Conservation (phyloP, 2,888 invertebrate genomes). For the Polyploca ridens region DNA sequence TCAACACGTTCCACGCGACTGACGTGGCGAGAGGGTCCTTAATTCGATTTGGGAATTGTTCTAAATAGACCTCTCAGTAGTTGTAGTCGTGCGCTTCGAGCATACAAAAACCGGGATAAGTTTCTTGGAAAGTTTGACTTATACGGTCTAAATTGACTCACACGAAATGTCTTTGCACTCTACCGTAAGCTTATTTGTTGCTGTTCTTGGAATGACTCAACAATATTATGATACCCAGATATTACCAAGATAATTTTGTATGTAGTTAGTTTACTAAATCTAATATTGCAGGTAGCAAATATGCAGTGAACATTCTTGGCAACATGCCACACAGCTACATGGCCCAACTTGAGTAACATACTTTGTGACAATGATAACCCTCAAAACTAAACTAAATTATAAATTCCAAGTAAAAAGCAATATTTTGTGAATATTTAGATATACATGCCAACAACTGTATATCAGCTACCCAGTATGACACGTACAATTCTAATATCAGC, state of each 20-base stretch:
- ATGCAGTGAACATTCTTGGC: conserved; percentile 44
- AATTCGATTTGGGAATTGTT: conserved; percentile 7
- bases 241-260: not conserved
- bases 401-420: conserved; percentile 22
- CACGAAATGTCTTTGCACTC: not conserved
- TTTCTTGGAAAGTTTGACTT: not conserved
- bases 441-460: not conserved
- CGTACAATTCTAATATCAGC: not conserved
- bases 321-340: conserved; percentile 34
- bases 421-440: not conserved
- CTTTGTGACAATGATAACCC: conserved; percentile 26
- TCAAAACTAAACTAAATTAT: conserved; percentile 27
- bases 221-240: not conserved
- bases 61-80: conserved; percentile 8
- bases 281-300: conserved; percentile 11
- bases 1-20: conserved; percentile 2
- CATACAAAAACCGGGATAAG: conserved; percentile 1
- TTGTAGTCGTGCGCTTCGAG: conserved; percentile 1
- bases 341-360: conserved; percentile 32
- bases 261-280: not conserved
- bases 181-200: not conserved
- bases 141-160: not conserved
- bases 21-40: conserved; percentile 2
- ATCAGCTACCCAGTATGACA: not conserved
- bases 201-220: not conserved